Base-by-base conservation (phyloP, 2,888 invertebrate genomes). In the Drymonia ruficornis region DNA sequence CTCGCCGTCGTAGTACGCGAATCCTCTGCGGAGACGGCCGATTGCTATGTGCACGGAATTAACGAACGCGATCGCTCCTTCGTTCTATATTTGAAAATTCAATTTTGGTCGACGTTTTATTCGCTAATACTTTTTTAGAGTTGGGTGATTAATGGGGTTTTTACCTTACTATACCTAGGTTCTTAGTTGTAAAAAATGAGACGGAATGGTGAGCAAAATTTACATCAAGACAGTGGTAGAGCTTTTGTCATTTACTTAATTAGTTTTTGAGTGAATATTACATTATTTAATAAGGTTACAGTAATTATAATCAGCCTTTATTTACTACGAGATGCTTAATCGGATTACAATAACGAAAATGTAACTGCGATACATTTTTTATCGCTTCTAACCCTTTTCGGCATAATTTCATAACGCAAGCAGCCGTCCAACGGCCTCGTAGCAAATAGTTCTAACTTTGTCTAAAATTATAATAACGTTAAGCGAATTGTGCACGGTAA, bases 11-110 rank as follows among this genome's bases (percentile, higher is more conserved):
- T 7, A 7, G 59, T 49, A 49, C 57, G 67, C 60, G 59, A 72
- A 74, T 67, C 49, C 72, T 70, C 65, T 55, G 54, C 71, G 74
- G 76, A 74, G 68, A 68, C 67, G 65, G 53, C 43, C 63, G 63
- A 61, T 44, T 38, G 55, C 29, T 34, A 57, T 67, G 74, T 65
- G 74, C 57, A 58, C 49, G 47, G 72, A 71, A 72, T 72, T n/a
- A 45, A 59, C 56, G 53, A 67, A 59, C 43, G 55, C 55, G 53
- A 65, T 58, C 40, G 55, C 55, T 63, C 58, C 63, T 65, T 55
- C 58, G 63, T 59, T 65, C 63, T 63, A 61, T 61, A 59, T 60
- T 61, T 52, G 57, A 46, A 46, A 43, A 19, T 13, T 16, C 16
- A 16, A 36, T 50, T 53, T 52, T 55, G 48, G 54, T 59, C 3